Evolutionary conservation across 2,113 vertebrate species (phyloP), one percentile per base, ranked within the genome.

Genomic region (Butorides virescens): DNA sequence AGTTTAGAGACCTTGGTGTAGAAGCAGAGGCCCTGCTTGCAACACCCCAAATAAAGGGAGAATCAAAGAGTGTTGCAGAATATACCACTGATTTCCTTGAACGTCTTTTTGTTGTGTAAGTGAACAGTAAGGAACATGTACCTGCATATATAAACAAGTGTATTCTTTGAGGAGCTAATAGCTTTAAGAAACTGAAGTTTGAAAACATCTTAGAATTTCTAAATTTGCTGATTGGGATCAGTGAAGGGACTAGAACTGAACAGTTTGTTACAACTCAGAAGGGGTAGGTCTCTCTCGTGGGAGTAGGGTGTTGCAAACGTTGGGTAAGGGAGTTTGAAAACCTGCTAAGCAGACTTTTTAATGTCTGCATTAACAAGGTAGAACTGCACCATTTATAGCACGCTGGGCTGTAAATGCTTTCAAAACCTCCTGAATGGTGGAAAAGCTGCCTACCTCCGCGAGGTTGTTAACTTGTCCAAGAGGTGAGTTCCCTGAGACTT

Each of bases 71-170:
- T 13, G 13, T 56, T 74, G 55, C 29, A 47, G 44, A 30, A 30
- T 32, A 26, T 46, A 5, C 36, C 27, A 3, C 34, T 63, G n/a
- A 25, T 56, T 67, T 74, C 37, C 66, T 4, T 61, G 30, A 53
- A 34, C 11, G n/a, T 26, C 14, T 36, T 56, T 0, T 2, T 67
- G 13, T 71, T 65, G 20, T 37, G 3, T 42, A 26, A 29, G 11
- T 72, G n/a, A 81, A 59, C 10, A 23, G 36, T 39, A 74, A 70
- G n/a, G 29, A 81, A 14, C 1, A 0, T 15, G 4, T 65, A 25
- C 30, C 46, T 84, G 39, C 9, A 9, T 5, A 15, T 63, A 27
- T 18, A 26, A 70, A 36, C 0, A 2, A 4, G 0, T 29, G 10
- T 44, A 3, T 15, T 46, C 19, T 67, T 90, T 55, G 62, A 81